Conservation (phyloP, 92 coral and sea anemone genomes). For the Epizoanthus scotinus region DNA sequence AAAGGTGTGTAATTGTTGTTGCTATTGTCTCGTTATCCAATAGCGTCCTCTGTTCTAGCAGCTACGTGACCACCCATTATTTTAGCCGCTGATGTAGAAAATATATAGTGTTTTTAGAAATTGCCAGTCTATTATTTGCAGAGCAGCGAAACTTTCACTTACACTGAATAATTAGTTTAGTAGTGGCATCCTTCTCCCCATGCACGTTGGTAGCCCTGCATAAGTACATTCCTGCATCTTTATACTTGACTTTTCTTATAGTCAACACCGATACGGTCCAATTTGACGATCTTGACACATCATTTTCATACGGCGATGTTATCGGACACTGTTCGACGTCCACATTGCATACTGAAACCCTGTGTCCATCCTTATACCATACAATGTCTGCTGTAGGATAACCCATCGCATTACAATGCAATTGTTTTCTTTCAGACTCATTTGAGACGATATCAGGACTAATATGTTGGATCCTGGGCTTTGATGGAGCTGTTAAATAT, state of each 20-base stretch:
- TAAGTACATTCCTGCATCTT: slow-evolving; percentile 47
- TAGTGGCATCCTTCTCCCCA: slow-evolving; percentile 24
- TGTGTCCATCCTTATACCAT: slow-evolving; percentile 52
- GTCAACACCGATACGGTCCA: slow-evolving; percentile 27
- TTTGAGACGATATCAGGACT: background rate
- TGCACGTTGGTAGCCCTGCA: slow-evolving; percentile 42
- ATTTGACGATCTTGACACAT: background rate
- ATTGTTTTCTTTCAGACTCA: background rate
- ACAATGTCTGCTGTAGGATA: slow-evolving; percentile 35
- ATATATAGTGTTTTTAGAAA: too few species aligned
- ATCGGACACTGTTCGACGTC: background rate
- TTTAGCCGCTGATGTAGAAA: too few species aligned
- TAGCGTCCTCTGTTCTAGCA: too few species aligned
- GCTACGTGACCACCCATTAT: too few species aligned
- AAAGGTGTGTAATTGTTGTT: too few species aligned
- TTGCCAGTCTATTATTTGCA: too few species aligned
- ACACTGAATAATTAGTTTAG: slow-evolving; percentile 35
- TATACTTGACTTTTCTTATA: slow-evolving; percentile 29
- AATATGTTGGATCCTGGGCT: slow-evolving; percentile 19
- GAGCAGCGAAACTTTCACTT: background rate
- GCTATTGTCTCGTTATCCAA: too few species aligned
- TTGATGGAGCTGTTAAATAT: slow-evolving; percentile 15
- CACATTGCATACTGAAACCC: slow-evolving; percentile 8
- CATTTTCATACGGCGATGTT: background rate
- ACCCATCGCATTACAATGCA: slow-evolving; percentile 36